These are phyloP conservation scores for Disparrhopalites patrizii DNA, from an alignment of 2,888 invertebrate species.

Conservation along the genomic window DNA sequence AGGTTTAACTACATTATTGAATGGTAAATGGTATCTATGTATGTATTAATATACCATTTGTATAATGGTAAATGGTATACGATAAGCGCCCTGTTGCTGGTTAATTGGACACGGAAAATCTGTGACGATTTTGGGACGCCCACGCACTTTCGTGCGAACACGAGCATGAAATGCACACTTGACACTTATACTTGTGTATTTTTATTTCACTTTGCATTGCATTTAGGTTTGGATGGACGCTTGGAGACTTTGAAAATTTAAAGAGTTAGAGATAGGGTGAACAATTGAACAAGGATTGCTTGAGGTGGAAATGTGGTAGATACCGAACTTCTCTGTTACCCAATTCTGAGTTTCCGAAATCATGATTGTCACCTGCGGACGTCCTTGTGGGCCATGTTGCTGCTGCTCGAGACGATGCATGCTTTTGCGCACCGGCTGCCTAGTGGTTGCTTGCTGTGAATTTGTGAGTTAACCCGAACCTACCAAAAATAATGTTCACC, in stretches of 20 bases:
- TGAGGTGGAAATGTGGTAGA: background rate
- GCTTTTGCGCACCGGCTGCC: background rate
- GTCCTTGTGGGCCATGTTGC: constrained; percentile 19
- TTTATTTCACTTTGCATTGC: background rate
- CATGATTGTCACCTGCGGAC: background rate
- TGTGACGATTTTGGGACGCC: too few species aligned
- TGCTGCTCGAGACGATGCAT: background rate
- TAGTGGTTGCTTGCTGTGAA: constrained; percentile 8
- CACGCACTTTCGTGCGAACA: too few species aligned
- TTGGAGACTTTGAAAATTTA: background rate
- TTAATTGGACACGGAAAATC: too few species aligned
- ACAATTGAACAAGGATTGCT: background rate
- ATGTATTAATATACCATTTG: too few species aligned
- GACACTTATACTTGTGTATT: background rate
- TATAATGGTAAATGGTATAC: too few species aligned
- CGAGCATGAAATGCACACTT: background rate
- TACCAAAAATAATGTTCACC: background rate
- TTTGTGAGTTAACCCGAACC: constrained; percentile 4
- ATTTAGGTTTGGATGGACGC: background rate
- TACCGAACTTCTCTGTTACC: too few species aligned
- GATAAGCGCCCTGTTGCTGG: too few species aligned
- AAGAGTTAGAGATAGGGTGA: background rate
- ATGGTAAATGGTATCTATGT: too few species aligned
- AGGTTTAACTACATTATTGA: too few species aligned
- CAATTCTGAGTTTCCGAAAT: background rate